phyloP scores from a whole-genome alignment of 2,888 invertebrate genomes.

The Carabus problematicus region DNA sequence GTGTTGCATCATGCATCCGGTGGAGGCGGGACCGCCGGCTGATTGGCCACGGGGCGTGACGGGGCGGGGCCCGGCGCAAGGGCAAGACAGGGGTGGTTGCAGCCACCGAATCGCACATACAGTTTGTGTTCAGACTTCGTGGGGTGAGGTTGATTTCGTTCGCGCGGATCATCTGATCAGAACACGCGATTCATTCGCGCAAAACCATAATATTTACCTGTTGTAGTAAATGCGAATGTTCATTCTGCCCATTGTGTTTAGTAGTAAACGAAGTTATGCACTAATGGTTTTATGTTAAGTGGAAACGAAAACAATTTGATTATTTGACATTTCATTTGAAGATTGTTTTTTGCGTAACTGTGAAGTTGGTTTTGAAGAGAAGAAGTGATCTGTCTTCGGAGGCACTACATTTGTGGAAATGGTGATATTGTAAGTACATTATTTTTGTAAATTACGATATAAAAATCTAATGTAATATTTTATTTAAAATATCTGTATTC shows the following conservation, averaged over 20 bases:
- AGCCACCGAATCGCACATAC: constrained; percentile 17
- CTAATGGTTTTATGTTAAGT: neutral
- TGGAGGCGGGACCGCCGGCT: neutral
- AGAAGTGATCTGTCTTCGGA: constrained; percentile 10
- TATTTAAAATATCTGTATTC: too few species aligned
- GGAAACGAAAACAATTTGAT: too few species aligned
- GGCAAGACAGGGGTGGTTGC: constrained; percentile 30
- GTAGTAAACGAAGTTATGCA: constrained; percentile 5
- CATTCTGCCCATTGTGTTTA: too few species aligned
- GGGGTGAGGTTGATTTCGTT: constrained; percentile 22
- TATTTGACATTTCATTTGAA: neutral
- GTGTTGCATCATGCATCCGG: neutral
- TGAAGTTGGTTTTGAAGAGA: constrained; percentile 7
- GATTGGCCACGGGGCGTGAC: constrained; percentile 18
- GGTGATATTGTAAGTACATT: constrained; percentile 60
- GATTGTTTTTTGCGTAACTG: neutral
- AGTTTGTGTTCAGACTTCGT: constrained; percentile 32
- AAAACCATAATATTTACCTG: neutral
- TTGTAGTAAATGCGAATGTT: too few species aligned
- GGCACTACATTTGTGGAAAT: constrained; percentile 53
- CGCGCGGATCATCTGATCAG: neutral
- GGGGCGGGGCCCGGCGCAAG: constrained; percentile 2
- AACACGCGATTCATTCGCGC: neutral
- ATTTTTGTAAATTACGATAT: constrained; percentile 14
- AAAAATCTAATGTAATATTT: neutral